Conservation (phyloP, 2,888 invertebrate genomes). For the Apodemia zela region DNA sequence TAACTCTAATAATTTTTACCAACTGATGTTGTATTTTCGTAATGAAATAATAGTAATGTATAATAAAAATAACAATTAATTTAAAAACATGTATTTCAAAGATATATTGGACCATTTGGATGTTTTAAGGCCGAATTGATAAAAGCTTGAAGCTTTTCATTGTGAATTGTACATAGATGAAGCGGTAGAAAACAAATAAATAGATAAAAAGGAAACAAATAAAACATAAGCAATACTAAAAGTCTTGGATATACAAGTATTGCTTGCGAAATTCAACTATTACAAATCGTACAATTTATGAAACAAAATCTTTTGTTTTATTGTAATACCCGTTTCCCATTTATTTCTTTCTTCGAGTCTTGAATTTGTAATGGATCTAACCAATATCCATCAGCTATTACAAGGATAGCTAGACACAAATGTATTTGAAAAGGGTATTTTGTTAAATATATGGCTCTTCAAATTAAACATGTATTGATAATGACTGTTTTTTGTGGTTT, state of each 20-base stretch:
- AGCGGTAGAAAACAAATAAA: not conserved
- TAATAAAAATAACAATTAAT: too few species aligned
- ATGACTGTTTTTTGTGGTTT: too few species aligned
- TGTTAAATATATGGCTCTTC: not conserved
- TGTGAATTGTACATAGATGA: not conserved
- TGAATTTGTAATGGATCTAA: constrained; percentile 11
- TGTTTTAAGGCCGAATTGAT: too few species aligned
- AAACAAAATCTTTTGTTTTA: not conserved
- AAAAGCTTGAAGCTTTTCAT: not conserved
- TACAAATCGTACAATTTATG: not conserved
- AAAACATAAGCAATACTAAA: not conserved
- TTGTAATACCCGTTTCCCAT: not conserved
- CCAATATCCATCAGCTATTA: constrained; percentile 8
- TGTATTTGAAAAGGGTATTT: not conserved
- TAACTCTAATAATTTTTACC: too few species aligned
- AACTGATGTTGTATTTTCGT: too few species aligned
- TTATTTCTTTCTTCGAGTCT: constrained; percentile 11
- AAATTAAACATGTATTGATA: not conserved
- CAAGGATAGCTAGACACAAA: not conserved
- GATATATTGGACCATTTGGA: too few species aligned
- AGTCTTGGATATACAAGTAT: not conserved
- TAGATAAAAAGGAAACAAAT: not conserved
- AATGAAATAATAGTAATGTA: too few species aligned
- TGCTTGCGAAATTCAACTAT: not conserved
- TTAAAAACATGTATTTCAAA: too few species aligned